Evolutionary conservation across 1,140 invertebrate species (phyloP), one percentile per base, ranked within the genome.

Genomic region (Metaphire vulgaris): DNA sequence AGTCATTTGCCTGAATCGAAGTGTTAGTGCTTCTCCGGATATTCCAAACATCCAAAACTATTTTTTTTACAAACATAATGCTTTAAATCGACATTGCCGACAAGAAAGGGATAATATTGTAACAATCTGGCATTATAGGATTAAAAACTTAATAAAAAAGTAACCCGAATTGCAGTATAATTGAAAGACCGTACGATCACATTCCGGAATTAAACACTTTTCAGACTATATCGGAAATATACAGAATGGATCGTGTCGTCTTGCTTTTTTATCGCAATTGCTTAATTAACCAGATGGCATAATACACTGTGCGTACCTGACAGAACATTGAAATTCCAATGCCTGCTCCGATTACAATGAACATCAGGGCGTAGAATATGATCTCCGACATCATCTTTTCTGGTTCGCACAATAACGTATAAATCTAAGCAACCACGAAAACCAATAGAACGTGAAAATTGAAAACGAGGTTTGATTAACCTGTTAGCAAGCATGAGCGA

Each of bases 331-430:
- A 83, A 21, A 88, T 29, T 29, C 83, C 86, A 73, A 86, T 86
- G 14, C 82, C 76, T 1, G 84, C 81, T 1, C 84, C 89, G 28
- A 89, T 81, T 0, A 85, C 85, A n/a, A 89, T 69, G 80, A 89
- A 89, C 87, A 89, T 89, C 76, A 85, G 81, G 32, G 67, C n/a
- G 67, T 69, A 69, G n/a, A 69, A 33, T 32, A 16, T 26, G 14
- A 75, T 75, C 80, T 41, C 41, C 21, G 41, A 56, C 41, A 56
- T 56, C 41, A 56, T 56, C 21, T 56, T 56, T 56, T 56, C 41
- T 6, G 41, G 41, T 56, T 56, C 6, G 41, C 21, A 6, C 21
- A 56, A 21, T 56, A 56, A 21, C 6, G 6, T 56, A 21, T 56
- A 56, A 21, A 56, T 56, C 41, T 56, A 56, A 56, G n/a, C n/a